Evolutionary conservation across 1,140 invertebrate genomes (phyloP), one percentile per base, ranked within the genome.

Genomic region (Muscidifurax raptorellus): DNA sequence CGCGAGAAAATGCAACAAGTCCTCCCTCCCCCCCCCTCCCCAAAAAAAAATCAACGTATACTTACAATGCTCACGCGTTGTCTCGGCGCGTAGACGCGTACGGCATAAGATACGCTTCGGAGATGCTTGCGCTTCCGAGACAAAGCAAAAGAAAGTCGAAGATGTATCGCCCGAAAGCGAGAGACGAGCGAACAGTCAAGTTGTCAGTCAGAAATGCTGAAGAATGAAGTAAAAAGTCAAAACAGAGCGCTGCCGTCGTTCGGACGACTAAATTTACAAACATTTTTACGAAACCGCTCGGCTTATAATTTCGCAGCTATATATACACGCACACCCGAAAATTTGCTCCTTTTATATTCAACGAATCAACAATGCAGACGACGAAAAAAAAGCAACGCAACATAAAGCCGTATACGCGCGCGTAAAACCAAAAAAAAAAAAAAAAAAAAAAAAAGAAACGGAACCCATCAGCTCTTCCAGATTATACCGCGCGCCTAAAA

Each of bases 131-230:
- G 44, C 18, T n/a, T 59, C 7, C 22, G 1, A 75, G 47, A 82
- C 28, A 75, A 82, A 64, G 27, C 22, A 74, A 78, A 71, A 77
- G 44, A 83, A 83, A 76, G 18, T n/a, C 9, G 12, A 78, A 64
- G 59, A 67, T 69, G 40, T 52, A 69, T 77, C 28, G 66, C 74
- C 66, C n/a, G 75, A 59, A 78, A 71, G 77, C 12, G 47, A 36
- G 79, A 79, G 47, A 36, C 30, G 40, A 52, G 36, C 7, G 40
- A 18, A 15, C 40, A 47, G 75, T 83, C 74, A 76, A 75, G 10
- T 77, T 83, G 81, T 82, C 81, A 76, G 72, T 82, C 72, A 83
- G 40, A 83, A 67, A 32, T 44, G 27, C 75, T 25, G 74, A 66
- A 64, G 69, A 30, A 80, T 52, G 36, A 69, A 44, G 64, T 80